These are phyloP conservation scores for Octonoba sinensis DNA, from an alignment of 2,888 invertebrate genomes.

Conservation along the genomic window DNA sequence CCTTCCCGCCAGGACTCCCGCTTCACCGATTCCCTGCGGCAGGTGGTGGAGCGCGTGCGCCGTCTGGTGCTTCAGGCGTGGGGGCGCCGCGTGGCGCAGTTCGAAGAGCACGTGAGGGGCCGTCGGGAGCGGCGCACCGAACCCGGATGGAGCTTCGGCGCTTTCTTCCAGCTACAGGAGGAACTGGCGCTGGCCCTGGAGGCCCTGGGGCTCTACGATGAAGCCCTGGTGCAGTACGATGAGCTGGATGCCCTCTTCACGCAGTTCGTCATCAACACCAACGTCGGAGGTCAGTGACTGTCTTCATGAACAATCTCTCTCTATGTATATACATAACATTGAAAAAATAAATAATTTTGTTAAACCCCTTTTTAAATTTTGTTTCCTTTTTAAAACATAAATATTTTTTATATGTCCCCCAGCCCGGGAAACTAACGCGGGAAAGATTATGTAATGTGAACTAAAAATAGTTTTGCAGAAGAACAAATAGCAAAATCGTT, in stretches of 20 bases:
- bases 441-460: too few species aligned
- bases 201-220: constrained; percentile 92
- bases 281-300: constrained; percentile 75
- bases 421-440: too few species aligned
- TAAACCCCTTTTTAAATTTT: too few species aligned
- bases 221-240: constrained; percentile 95
- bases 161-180: constrained; percentile 94
- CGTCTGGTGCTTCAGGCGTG: constrained; percentile 87
- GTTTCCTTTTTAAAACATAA: too few species aligned
- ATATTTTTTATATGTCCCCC: too few species aligned
- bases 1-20: constrained; percentile 90
- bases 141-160: constrained; percentile 92
- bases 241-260: constrained; percentile 96
- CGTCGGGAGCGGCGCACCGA: constrained; percentile 92
- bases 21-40: constrained; percentile 71
- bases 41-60: constrained; percentile 85
- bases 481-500: too few species aligned
- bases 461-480: too few species aligned
- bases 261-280: constrained; percentile 95
- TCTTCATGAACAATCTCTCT: too few species aligned
- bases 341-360: too few species aligned
- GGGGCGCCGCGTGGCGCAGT: constrained; percentile 81
- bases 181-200: constrained; percentile 94
- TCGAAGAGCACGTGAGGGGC: constrained; percentile 88
- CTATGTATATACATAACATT: too few species aligned